These are phyloP conservation scores for Margaritifera margaritifera DNA, from an alignment of 2,888 invertebrate genomes.

Conservation along the genomic window DNA sequence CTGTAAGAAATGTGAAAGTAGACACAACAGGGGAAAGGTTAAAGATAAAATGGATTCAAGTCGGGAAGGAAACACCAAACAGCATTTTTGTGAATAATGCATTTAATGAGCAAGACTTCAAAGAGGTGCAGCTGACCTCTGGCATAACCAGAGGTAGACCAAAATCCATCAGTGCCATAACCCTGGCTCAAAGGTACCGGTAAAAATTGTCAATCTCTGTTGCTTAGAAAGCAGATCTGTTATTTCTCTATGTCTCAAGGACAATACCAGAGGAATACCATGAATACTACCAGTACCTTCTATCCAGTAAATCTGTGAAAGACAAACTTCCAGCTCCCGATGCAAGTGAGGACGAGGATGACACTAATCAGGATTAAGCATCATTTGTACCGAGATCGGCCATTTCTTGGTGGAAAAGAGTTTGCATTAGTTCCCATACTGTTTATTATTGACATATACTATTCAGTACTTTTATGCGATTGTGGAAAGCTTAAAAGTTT, in stretches of 20 bases:
- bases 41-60: neutral
- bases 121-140: neutral
- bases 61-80: neutral
- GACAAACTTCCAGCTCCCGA: constrained; percentile 1
- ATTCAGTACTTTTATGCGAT: no score
- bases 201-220: constrained; percentile 5
- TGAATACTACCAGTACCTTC: neutral
- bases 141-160: neutral
- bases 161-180: no score
- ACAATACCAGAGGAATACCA: neutral
- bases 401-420: no score
- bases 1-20: no score
- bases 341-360: no score
- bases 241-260: neutral
- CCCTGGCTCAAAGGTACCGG: neutral
- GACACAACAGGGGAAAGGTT: no score
- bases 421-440: no score
- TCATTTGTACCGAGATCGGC: no score
- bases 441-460: no score
- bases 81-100: neutral
- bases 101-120: neutral
- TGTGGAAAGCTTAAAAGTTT: no score
- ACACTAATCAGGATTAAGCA: no score
- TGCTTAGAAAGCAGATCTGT: neutral
- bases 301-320: constrained; percentile 3